Evolutionary conservation across 2,888 invertebrate genomes (phyloP).

Genomic region (Oscheius onirici): DNA sequence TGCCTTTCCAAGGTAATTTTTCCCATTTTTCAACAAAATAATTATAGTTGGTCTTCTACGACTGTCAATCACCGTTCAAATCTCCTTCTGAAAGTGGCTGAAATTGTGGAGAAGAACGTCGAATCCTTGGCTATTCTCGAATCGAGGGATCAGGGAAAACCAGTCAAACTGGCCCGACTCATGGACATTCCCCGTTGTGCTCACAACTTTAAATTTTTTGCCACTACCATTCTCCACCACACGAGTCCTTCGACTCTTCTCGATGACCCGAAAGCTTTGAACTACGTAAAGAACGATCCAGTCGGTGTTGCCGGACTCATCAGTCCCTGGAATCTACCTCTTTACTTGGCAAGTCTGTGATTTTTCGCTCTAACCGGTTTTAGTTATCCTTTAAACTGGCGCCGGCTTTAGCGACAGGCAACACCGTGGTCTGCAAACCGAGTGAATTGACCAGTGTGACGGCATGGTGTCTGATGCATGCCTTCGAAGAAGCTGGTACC

Average conservation of each 20-base stretch:
- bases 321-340: slow-evolving; percentile 77
- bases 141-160: slow-evolving; percentile 77
- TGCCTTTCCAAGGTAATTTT: slow-evolving; percentile 74
- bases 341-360: slow-evolving; percentile 72
- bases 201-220: slow-evolving; percentile 76
- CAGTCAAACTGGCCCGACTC: slow-evolving; percentile 72
- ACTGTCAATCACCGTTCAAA: slow-evolving; percentile 72
- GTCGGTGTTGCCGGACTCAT: slow-evolving; percentile 76
- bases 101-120: slow-evolving; percentile 74
- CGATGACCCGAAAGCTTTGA: slow-evolving; percentile 71
- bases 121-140: slow-evolving; percentile 75
- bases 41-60: slow-evolving; percentile 74
- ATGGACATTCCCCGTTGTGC: slow-evolving; percentile 76
- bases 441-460: slow-evolving; percentile 77
- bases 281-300: slow-evolving; percentile 74
- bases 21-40: neutral
- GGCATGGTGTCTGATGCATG: slow-evolving; percentile 74
- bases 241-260: slow-evolving; percentile 67
- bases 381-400: slow-evolving; percentile 76
- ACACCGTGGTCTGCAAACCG: slow-evolving; percentile 76
- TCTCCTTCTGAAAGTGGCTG: slow-evolving; percentile 74
- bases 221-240: slow-evolving; percentile 73
- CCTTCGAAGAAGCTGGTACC: slow-evolving; percentile 74
- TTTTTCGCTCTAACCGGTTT: slow-evolving; percentile 8
- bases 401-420: slow-evolving; percentile 74